Evolutionary conservation across 2,113 vertebrate species (phyloP), one percentile per base, ranked within the genome.

Genomic region (Collichthys lucidus): DNA sequence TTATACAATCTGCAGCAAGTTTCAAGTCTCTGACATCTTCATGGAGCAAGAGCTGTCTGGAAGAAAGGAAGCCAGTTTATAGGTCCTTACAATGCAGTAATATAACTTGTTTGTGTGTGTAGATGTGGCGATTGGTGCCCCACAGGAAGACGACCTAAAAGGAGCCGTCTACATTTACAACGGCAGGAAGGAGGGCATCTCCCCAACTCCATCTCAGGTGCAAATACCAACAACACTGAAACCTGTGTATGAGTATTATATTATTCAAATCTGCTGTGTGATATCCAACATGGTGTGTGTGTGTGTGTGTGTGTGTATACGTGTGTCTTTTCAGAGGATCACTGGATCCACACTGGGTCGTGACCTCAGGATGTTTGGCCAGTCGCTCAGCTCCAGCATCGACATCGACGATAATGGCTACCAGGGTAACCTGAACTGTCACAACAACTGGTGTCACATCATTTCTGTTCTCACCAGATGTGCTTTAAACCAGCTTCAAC

Each of bases 91-190:
- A 47, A 52, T 26, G 52, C 14, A 74, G 47, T 22, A 46, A 44
- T 59, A 71, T 16, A 46, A 70, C 74, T 29, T 40, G 35, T 77
- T 35, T 85, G 53, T 80, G 50, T 75, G 26, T 73, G 16, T 24
- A 94, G 93, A 93, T 52, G 89, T 94, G 62, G 93, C 86, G 0
- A 26, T 94, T 40, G 93, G 93, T 2, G 93, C 93, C 8, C 92
- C 93, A 52, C 92, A 94, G 47, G 93, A 94, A 75, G 91, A 93
- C 1, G 83, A 93, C 3, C 88, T 93, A 3, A 90, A 71, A 85
- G 93, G 93, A 83, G 93, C 92, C 0, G 63, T 94, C 24, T 94
- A 94, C 62, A 91, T 94, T 66, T 94, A 93, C 80, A 94, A 93
- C 0, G 89, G 93, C 60, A 89, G 90, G 62, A 73, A 68, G 62